phyloP scores from a whole-genome alignment of 2,797 vertebrate genomes.

The Threskiornis aethiopicus region DNA sequence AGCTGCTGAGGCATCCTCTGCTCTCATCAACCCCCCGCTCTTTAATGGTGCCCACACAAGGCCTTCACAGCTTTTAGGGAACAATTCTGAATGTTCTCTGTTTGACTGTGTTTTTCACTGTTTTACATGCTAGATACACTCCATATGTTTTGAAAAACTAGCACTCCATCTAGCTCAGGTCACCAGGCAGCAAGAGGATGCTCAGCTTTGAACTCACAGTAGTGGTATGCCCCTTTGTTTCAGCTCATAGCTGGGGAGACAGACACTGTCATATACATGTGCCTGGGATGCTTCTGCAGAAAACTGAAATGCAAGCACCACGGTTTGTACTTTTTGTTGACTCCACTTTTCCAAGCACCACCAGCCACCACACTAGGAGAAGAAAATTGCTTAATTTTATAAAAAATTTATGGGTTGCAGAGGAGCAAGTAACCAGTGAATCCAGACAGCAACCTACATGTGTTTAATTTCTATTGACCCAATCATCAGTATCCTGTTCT shows the following conservation, averaged over 20 bases:
- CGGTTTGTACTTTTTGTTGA: not conserved
- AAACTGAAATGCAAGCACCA: not conserved
- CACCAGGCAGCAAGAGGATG: not conserved
- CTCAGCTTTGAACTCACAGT: not conserved
- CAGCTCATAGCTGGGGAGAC: not conserved
- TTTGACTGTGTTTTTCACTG: not conserved
- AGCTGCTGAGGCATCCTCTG: not conserved
- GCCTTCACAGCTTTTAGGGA: not conserved
- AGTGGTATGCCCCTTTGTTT: not conserved
- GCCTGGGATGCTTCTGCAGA: not conserved
- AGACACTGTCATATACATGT: rapidly evolving
- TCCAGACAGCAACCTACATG: not conserved
- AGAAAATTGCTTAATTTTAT: not conserved
- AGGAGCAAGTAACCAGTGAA: not conserved
- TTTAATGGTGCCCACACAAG: not conserved
- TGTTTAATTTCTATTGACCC: not conserved
- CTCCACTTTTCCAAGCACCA: not conserved
- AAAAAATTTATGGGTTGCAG: not conserved
- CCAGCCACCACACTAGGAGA: not conserved
- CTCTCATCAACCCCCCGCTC: rapidly evolving
- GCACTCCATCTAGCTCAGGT: not conserved
- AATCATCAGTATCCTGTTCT: not conserved
- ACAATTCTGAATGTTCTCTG: not conserved
- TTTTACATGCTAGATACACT: not conserved
- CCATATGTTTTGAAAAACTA: not conserved